Evolutionary conservation across 2,888 invertebrate species (phyloP).

Genomic region (Cheilosia variabilis): DNA sequence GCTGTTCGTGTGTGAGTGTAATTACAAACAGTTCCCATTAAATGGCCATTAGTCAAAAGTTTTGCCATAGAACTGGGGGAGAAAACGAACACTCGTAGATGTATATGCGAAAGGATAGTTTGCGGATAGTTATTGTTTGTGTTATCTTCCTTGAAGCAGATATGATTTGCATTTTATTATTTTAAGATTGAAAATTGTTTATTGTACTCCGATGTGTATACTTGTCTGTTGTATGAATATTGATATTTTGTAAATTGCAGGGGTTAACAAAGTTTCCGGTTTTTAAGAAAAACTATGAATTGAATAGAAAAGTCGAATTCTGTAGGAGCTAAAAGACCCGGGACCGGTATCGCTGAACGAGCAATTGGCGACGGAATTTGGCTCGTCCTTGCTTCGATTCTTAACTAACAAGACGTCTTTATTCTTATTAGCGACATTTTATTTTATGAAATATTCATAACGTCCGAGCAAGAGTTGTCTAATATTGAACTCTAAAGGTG

Average conservation of each 20-base stretch:
- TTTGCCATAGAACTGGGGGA: background rate
- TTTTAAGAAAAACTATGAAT: background rate
- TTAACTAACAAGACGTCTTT: too few species aligned
- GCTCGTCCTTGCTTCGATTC: too few species aligned
- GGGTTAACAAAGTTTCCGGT: background rate
- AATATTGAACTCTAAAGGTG: too few species aligned
- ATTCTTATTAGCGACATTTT: too few species aligned
- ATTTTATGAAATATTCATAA: too few species aligned
- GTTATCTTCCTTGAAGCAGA: slow-evolving; percentile 53
- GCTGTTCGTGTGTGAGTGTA: slow-evolving; percentile 65
- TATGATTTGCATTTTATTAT: slow-evolving; percentile 73
- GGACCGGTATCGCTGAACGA: too few species aligned
- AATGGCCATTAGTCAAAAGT: slow-evolving; percentile 73
- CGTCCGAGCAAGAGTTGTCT: too few species aligned
- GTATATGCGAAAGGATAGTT: slow-evolving; percentile 42
- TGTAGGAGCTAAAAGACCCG: too few species aligned
- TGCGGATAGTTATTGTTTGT: slow-evolving; percentile 58
- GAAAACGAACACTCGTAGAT: background rate
- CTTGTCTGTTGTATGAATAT: slow-evolving; percentile 9
- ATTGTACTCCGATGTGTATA: slow-evolving; percentile 14
- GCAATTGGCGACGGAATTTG: too few species aligned
- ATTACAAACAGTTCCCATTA: slow-evolving; percentile 71
- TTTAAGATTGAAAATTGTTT: slow-evolving; percentile 51
- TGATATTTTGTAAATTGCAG: background rate
- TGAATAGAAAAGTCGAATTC: too few species aligned